A percentile compares a stretch with the other conserved stretches of the same genome.
Evolutionary conservation across 2,797 vertebrate genomes (phyloP).

Genomic region (Gambelia wislizenii): DNA sequence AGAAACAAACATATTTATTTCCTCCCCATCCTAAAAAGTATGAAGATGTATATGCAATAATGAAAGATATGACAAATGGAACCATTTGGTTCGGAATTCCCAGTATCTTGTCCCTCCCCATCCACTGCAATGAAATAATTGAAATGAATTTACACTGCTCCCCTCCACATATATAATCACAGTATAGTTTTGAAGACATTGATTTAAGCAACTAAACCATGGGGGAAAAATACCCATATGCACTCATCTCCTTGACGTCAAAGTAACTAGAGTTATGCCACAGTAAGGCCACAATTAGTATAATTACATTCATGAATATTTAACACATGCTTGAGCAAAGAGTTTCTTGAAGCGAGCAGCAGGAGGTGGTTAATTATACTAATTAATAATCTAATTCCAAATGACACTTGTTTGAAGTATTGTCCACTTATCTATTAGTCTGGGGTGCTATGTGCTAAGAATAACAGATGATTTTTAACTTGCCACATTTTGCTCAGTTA

Average conservation of each 20-base stretch:
- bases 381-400: conserved; percentile 61
- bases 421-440: conserved; percentile 25
- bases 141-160: conserved; percentile 9
- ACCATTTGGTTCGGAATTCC: not conserved
- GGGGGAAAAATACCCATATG: not conserved
- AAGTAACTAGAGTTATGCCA: conserved; percentile 32
- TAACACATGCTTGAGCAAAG: conserved; percentile 37
- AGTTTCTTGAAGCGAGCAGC: conserved; percentile 32
- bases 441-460: not conserved
- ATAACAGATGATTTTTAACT: conserved; percentile 21
- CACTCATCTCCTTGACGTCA: conserved; percentile 21
- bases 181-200: not conserved
- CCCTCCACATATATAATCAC: not conserved
- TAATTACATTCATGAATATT: conserved; percentile 34
- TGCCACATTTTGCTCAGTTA: conserved; percentile 32
- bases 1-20: too few relatives aligned
- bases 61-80: not conserved
- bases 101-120: not conserved
- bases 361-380: conserved; percentile 47
- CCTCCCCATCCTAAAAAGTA: not conserved
- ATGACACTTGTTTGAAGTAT: conserved; percentile 30
- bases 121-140: not conserved
- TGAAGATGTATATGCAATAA: not conserved
- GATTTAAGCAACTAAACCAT: conserved; percentile 14
- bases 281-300: conserved; percentile 38